Conservation (phyloP, 2,113 vertebrate species). For the Piaya cayana region DNA sequence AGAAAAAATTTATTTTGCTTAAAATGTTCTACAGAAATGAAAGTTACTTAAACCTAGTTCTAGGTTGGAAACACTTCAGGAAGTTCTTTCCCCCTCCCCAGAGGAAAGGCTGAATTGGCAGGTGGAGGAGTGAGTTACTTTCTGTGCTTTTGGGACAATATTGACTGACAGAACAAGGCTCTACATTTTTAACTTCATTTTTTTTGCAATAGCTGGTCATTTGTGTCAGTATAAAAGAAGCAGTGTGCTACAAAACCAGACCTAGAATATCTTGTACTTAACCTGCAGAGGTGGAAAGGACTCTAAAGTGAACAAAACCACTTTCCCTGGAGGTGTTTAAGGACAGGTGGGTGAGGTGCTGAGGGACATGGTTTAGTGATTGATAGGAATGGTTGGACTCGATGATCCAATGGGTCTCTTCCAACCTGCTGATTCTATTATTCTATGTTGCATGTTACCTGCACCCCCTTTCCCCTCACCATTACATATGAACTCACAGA, state of each 20-base stretch:
- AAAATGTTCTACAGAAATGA: not conserved
- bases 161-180: not conserved
- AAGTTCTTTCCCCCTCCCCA: not conserved
- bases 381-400: too few relatives aligned
- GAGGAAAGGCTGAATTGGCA: not conserved
- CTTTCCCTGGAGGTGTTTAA: too few relatives aligned
- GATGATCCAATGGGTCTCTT: too few relatives aligned
- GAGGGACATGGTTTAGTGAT: too few relatives aligned
- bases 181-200: not conserved
- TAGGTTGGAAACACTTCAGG: not conserved
- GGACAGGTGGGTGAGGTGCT: too few relatives aligned
- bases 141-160: not conserved
- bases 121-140: not conserved
- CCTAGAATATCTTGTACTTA: not conserved
- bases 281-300: not conserved
- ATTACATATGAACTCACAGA: not conserved
- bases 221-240: not conserved
- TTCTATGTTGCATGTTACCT: fast-evolving
- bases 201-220: not conserved
- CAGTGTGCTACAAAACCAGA: not conserved
- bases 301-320: not conserved
- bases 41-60: not conserved
- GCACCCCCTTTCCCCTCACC: fast-evolving
- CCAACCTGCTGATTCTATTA: too few relatives aligned
- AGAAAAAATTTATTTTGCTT: not conserved